phyloP scores from a whole-genome alignment of 2,797 vertebrate genomes.

The Pseudochaenichthys georgianus region DNA sequence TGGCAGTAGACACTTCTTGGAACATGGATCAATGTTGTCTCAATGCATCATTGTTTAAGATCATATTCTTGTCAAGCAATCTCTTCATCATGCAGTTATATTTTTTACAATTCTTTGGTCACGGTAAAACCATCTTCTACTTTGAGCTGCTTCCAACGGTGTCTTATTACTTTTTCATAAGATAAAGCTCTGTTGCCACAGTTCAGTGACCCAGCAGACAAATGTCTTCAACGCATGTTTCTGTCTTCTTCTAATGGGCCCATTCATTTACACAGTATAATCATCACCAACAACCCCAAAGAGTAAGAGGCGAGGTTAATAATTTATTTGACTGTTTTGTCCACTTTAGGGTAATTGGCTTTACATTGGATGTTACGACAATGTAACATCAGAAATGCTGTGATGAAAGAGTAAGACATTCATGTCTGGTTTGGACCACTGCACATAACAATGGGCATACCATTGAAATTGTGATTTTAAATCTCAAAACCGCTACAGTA shows the following conservation, averaged over 20 bases:
- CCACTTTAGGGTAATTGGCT: slow-evolving; percentile 1
- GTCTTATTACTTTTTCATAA: slow-evolving; percentile 56
- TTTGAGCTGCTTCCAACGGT: slow-evolving; percentile 15
- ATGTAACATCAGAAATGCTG: not conserved
- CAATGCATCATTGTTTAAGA: slow-evolving; percentile 20
- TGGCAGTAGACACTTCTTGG: slow-evolving; percentile 19
- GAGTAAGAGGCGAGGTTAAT: not conserved
- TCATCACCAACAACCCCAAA: slow-evolving; percentile 19
- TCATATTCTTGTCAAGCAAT: slow-evolving; percentile 9
- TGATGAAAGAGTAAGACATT: slow-evolving; percentile 1
- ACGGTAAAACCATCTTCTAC: not conserved
- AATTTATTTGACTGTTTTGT: not conserved
- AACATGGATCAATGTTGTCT: slow-evolving; percentile 27
- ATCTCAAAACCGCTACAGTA: no score
- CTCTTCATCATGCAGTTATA: not conserved
- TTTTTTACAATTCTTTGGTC: no score
- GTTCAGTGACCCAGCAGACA: slow-evolving; percentile 46
- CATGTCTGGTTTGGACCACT: not conserved
- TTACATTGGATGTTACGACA: not conserved
- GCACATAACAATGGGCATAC: not conserved
- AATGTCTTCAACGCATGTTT: slow-evolving; percentile 54
- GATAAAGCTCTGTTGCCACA: slow-evolving; percentile 50
- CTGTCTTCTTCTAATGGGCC: slow-evolving; percentile 60
- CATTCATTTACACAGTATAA: slow-evolving; percentile 52
- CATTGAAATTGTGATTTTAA: no score